Evolutionary conservation across 1,140 invertebrate species (phyloP).

Genomic region (Drosophila parabipectinata): DNA sequence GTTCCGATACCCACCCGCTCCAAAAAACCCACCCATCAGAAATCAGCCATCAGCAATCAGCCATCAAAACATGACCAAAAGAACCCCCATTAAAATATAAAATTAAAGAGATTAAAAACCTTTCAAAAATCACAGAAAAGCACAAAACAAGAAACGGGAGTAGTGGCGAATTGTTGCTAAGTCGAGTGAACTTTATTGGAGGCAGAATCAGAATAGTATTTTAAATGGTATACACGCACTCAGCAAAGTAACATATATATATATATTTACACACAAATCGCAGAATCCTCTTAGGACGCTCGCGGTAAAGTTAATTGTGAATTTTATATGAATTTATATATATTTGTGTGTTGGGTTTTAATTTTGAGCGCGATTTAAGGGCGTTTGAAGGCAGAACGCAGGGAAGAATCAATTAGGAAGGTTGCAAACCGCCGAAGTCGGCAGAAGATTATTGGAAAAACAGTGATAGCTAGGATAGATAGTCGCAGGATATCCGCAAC

Average conservation of each 20-base stretch:
- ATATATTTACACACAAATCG: slow-evolving; percentile 52
- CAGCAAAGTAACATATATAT: slow-evolving; percentile 25
- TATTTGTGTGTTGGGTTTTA: slow-evolving; percentile 56
- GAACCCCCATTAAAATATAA: slow-evolving; percentile 28
- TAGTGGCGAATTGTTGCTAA: slow-evolving; percentile 78
- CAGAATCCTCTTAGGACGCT: slow-evolving; percentile 12
- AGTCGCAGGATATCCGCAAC: slow-evolving; percentile 37
- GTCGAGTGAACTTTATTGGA: slow-evolving; percentile 45
- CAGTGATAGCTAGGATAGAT: slow-evolving; percentile 52
- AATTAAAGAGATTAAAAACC: slow-evolving; percentile 33
- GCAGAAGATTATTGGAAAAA: slow-evolving; percentile 31
- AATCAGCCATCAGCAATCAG: slow-evolving; percentile 46
- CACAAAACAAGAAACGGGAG: slow-evolving; percentile 54
- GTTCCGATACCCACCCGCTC: slow-evolving; percentile 29
- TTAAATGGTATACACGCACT: slow-evolving; percentile 45
- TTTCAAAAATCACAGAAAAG: slow-evolving; percentile 37
- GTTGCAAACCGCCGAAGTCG: slow-evolving; percentile 18
- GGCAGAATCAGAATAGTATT: slow-evolving; percentile 39
- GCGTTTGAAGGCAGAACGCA: slow-evolving; percentile 1
- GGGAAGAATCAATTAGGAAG: slow-evolving; percentile 48
- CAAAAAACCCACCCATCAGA: slow-evolving; percentile 28
- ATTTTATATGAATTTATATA: slow-evolving; percentile 49
- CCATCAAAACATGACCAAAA: slow-evolving; percentile 31
- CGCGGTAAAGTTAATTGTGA: slow-evolving; percentile 20
- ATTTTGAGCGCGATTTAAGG: slow-evolving; percentile 64